phyloP scores from a whole-genome alignment of 37 sponge, comb jelly and placozoan species.

The Hexactinellida sp. region DNA sequence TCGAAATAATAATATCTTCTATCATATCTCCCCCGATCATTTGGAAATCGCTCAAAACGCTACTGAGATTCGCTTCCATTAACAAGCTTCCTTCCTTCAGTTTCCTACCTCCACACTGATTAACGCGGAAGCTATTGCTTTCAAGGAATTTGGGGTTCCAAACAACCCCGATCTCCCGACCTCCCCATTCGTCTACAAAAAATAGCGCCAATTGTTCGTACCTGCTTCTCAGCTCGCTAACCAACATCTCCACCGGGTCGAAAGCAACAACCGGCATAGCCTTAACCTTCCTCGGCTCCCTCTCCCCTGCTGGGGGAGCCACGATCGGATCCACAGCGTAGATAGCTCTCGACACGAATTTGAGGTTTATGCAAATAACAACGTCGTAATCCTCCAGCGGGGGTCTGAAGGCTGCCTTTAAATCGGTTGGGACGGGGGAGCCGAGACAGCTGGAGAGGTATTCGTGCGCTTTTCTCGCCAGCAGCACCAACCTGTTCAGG shows the following conservation, averaged over 20 bases:
- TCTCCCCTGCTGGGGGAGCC: background rate
- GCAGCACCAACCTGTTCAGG: background rate
- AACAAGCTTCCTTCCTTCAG: background rate
- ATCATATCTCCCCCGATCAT: constrained; percentile 5
- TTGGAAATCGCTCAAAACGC: background rate
- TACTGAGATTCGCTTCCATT: background rate
- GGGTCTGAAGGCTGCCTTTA: constrained; percentile 37
- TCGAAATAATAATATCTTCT: background rate
- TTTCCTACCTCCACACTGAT: constrained; percentile 16
- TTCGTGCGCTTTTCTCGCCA: background rate
- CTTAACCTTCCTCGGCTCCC: background rate
- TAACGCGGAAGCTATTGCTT: background rate
- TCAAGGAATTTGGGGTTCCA: constrained; percentile 48
- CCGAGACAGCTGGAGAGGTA: background rate
- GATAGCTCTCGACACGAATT: constrained; percentile 27
- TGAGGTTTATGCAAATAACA: constrained; percentile 53
- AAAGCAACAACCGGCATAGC: constrained; percentile 68
- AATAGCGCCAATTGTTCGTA: constrained; percentile 63
- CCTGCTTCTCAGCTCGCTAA: constrained; percentile 56
- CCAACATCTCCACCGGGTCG: constrained; percentile 50
- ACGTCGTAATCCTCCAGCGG: constrained; percentile 62
- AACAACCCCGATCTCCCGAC: constrained; percentile 53
- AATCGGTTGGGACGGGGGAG: background rate
- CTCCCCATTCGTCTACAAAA: constrained; percentile 83
- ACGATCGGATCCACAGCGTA: constrained; percentile 38